phyloP scores from a whole-genome alignment of 2,797 vertebrate genomes.

The Eleutherodactylus coqui region DNA sequence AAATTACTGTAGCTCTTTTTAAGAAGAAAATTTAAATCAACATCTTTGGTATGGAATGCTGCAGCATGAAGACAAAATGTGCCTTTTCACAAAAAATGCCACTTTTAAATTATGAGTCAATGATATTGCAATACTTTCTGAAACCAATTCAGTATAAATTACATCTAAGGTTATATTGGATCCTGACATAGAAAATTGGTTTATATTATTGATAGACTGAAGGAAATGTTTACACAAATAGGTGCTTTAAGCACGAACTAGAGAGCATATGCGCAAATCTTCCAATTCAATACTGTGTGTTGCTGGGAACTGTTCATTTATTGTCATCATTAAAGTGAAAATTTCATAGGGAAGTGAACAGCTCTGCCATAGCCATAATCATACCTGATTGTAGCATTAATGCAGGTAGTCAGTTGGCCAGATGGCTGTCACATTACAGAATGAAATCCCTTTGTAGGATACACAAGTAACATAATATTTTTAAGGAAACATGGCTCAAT shows the following conservation, averaged over 20 bases:
- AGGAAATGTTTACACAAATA: constrained; percentile 65
- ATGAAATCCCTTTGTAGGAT: constrained; percentile 26
- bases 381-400: constrained; percentile 53
- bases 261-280: constrained; percentile 29
- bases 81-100: neutral
- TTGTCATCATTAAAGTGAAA: constrained; percentile 13
- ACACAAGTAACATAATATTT: neutral
- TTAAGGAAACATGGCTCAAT: neutral
- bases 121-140: neutral
- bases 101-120: neutral
- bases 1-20: neutral
- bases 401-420: constrained; percentile 22
- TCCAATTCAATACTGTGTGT: constrained; percentile 54
- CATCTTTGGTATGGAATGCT: neutral
- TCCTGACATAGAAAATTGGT: constrained; percentile 56
- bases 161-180: constrained; percentile 27
- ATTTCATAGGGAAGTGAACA: constrained; percentile 36
- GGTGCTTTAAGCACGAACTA: constrained; percentile 48
- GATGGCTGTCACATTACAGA: constrained; percentile 52
- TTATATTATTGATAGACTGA: constrained; percentile 44
- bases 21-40: neutral
- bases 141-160: constrained; percentile 1
- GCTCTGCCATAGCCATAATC: constrained; percentile 59
- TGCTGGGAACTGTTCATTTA: constrained; percentile 58
- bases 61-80: neutral